Base-by-base conservation (phyloP, 2,888 invertebrate genomes). In the Adela reaumurella region DNA sequence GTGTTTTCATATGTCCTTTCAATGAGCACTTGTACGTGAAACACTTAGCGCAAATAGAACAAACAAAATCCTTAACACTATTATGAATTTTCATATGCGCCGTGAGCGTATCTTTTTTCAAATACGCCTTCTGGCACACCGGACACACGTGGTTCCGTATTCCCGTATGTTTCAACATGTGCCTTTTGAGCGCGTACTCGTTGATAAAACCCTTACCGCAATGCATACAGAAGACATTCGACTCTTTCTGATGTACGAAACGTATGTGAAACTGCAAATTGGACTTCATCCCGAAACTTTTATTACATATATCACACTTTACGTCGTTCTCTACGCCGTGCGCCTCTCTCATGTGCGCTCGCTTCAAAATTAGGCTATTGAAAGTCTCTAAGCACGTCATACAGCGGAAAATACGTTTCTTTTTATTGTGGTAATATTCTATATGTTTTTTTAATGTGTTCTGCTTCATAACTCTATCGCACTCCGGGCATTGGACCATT, bases 171-270 rank as follows among this genome's bases (percentile, higher is more conserved):
- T 52, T 56, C 29, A 56, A 54, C 45, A 57, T 53, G 48, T 64
- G 64, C 51, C 62, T 62, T n/a, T 54, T 57, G 45, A 63, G 52
- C 11, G 62, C 59, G 47, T 59, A 55, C 5, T 61, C 60, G 55
- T 63, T 62, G 1, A 60, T 54, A 52, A 61, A 64, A 43, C 60
- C 59, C 52, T 63, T 63, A 6, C 57, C 55, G 49, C 64, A 64
- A 46, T 56, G 52, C 47, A 55, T 54, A 49, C 64, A 63, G 19
- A 56, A 19, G 2, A 17, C 14, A n/a, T 43, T 43, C 19, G 3
- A 16, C 43, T 43, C 35, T 14, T 35, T 35, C 35, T 35, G 35
- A 14, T 35, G 35, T 3, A 35, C 35, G 35, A 14, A 35, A 14
- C 35, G 35, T 14, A 35, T 35, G 35, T 35, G 35, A 8, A 35